Base-by-base conservation (phyloP, 92 coral and sea anemone genomes). In the Plumapathes pennacea region DNA sequence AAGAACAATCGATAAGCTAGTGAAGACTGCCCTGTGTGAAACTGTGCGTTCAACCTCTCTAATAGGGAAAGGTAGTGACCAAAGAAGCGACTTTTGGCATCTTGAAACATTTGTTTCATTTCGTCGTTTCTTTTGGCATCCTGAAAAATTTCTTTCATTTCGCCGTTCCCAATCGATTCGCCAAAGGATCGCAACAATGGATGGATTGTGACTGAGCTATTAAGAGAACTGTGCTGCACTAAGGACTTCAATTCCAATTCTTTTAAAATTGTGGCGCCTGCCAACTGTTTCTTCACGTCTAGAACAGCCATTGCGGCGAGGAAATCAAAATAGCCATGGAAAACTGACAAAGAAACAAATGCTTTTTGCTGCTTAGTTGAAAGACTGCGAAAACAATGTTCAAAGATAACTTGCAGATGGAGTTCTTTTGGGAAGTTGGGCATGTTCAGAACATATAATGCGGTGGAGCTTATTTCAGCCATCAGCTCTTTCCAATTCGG, bases 221-320 rank as follows among this genome's bases (percentile, higher is more conserved):
- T 0, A 2, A 32, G 9, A 13, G 58, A 34, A 32, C 46, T 10
- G 13, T 25, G 25, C 44, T 69, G 67, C 8, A 69, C 37, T 11
- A 69, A 55, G 2, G 78, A 59, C 32, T 60, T 71, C 38, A 32
- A 25, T 11, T 32, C 46, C 38, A 70, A 46, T 3, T 25, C 38
- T 1, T 38, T 13, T 30, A 70, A 57, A 1, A 30, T 48, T 10
- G 17, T 34, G 12, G 27, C 46, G 19, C 62, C 56, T 22, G 41
- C 12, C 11, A 6, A 15, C 11, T 4, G 18, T 26, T 36, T 48
- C 19, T 8, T 11, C 10, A 5, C 53, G 5, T 39, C 48, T 25
- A 71, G 31, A 57, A 71, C 59, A 10, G 78, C 78, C 19, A 36
- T 38, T 0, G 67, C 67, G 42, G 61, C 44, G 26, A 44, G 27